Evolutionary conservation across 2,113 vertebrate genomes (phyloP).

Genomic region (Rafetus swinhoei): DNA sequence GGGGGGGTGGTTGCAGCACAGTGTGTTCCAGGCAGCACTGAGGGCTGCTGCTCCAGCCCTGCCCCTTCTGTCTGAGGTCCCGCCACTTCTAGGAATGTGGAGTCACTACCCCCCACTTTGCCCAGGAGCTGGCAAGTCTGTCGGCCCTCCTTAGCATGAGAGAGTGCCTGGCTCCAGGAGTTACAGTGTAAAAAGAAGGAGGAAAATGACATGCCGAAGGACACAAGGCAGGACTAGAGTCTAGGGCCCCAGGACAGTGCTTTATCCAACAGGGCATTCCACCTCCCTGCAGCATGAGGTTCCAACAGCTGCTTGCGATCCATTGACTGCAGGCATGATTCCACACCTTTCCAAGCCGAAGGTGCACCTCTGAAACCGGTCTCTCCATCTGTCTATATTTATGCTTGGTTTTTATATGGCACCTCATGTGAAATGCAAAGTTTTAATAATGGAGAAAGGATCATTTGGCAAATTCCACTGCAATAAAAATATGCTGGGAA

Average conservation of each 20-base stretch:
- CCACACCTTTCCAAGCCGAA: background rate
- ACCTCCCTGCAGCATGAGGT: background rate
- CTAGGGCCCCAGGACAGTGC: rapidly evolving
- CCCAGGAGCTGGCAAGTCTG: no score
- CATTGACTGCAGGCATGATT: background rate
- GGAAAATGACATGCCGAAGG: background rate
- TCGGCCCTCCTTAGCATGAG: background rate
- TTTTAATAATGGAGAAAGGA: slow-evolving; percentile 62
- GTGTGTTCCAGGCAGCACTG: no score
- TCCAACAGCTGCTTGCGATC: rapidly evolving
- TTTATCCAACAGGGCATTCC: background rate
- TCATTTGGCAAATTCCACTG: slow-evolving; percentile 52
- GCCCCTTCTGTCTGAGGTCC: no score
- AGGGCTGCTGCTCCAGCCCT: no score
- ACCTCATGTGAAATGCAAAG: slow-evolving; percentile 51
- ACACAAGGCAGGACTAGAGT: background rate
- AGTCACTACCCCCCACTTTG: no score
- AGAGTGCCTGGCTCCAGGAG: background rate
- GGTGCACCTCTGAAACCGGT: background rate
- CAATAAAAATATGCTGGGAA: slow-evolving; percentile 45
- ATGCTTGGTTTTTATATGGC: background rate
- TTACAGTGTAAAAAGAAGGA: background rate
- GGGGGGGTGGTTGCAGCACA: no score
- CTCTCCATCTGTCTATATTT: background rate
- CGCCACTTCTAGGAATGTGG: no score